Base-by-base conservation (phyloP, 2,888 invertebrate species). In the Orthosia gothica region DNA sequence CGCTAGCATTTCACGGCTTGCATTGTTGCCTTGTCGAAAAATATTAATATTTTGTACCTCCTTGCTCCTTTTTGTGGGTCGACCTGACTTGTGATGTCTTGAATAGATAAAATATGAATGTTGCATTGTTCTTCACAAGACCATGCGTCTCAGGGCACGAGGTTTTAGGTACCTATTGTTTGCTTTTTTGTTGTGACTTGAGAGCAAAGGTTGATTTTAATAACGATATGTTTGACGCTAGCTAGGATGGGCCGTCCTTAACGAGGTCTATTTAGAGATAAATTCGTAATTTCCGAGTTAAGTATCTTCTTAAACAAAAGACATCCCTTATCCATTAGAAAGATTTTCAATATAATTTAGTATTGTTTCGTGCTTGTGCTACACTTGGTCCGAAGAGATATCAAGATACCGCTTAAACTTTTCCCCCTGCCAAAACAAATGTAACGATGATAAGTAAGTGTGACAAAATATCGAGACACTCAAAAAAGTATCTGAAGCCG, bases 101-200 rank as follows among this genome's bases (percentile, higher is more conserved):
- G 93, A 89, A 90, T 90, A 91, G 93, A 93, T 93, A 92, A 40
- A 40, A 91, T 90, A 86, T 82, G 70, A 72, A 83, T 81, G 86
- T 85, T 77, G 85, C 88, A 91, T 92, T 91, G 91, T 92, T 90
- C 88, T 79, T 74, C 15, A 76, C 70, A 81, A 79, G 80, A 76
- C 86, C 84, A 87, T 84, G 81, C 89, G 86, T 88, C 87, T 86
- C 83, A 82, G 74, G 79, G 67, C 67, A 58, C 50, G 84, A 81
- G 69, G 64, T 72, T 81, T 89, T 89, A 87, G 87, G 83, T 68
- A 78, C 26, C 81, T 70, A 85, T 85, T 85, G 81, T 85, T 79
- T 54, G 52, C 9, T 76, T 84, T 84, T 80, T 84, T 80, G 40
- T 52, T 20, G 13, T 7, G 20, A 55, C 23, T 23, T 54, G 23